These are phyloP conservation scores for Hippocampus zosterae DNA, from an alignment of 2,113 vertebrate genomes.

Conservation along the genomic window DNA sequence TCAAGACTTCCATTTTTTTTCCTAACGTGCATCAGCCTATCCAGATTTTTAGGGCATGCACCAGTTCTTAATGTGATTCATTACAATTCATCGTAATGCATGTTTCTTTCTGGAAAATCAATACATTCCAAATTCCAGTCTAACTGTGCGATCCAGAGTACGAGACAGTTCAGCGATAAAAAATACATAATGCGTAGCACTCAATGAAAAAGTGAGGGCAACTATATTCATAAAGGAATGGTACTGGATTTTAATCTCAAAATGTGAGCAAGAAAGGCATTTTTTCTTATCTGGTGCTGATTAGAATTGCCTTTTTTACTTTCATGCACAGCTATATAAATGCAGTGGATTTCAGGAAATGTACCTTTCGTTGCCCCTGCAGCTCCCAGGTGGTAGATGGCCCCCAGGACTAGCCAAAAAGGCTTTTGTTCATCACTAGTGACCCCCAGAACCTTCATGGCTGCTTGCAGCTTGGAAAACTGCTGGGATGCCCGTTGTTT, in stretches of 20 bases:
- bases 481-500: conserved; percentile 90
- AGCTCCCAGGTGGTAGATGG: conserved; percentile 91
- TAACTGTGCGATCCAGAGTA: neutral
- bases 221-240: neutral
- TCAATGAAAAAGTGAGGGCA: neutral
- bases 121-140: neutral
- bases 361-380: conserved; percentile 95
- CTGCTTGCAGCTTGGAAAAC: conserved; percentile 90
- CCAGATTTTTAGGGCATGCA: neutral
- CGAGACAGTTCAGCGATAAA: neutral
- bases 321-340: neutral
- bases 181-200: neutral
- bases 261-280: neutral
- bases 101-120: neutral
- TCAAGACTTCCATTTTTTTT: neutral
- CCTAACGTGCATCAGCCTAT: too few species aligned
- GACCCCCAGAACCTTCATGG: conserved; percentile 93
- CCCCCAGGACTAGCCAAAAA: conserved; percentile 81
- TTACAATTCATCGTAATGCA: neutral
- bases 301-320: neutral
- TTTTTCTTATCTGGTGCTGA: neutral
- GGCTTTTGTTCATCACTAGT: conserved; percentile 85
- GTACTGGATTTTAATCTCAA: neutral
- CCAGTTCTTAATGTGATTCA: neutral
- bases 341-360: neutral